Evolutionary conservation across 30 jellyfish, hydroid and myxozoan genomes (phyloP).

Genomic region (Mastigias papua): DNA sequence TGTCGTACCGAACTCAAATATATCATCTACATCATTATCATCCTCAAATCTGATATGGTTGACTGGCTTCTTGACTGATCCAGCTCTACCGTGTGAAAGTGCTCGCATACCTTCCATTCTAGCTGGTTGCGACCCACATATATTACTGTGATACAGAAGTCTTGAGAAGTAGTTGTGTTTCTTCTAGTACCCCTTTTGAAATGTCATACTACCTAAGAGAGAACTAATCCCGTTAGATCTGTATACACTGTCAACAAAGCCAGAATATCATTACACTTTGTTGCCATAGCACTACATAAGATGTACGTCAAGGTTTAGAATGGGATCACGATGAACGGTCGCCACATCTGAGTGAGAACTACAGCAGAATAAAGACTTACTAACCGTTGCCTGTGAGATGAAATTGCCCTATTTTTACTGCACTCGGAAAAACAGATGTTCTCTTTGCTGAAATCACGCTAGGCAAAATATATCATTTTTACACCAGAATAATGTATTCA

Average conservation of each 20-base stretch:
- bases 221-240: not conserved
- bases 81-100: constrained; percentile 11
- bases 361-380: no score
- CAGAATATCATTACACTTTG: not conserved
- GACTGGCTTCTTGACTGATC: constrained; percentile 31
- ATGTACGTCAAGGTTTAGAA: not conserved
- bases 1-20: constrained; percentile 48
- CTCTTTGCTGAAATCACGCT: no score
- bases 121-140: not conserved
- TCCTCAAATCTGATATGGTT: constrained; percentile 84
- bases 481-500: no score
- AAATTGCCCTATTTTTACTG: no score
- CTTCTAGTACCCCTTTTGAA: not conserved
- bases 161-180: not conserved
- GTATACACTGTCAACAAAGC: not conserved
- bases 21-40: constrained; percentile 75
- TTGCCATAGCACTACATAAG: not conserved
- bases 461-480: no score
- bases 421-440: no score
- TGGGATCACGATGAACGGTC: no score
- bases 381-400: no score
- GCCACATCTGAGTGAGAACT: no score
- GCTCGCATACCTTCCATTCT: constrained; percentile 15
- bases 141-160: not conserved
- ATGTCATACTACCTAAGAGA: not conserved